Percentiles rank a stretch among this genome's conserved stretches.
phyloP scores from a whole-genome alignment of 2,888 invertebrate genomes.

The Griposia aprilina region DNA sequence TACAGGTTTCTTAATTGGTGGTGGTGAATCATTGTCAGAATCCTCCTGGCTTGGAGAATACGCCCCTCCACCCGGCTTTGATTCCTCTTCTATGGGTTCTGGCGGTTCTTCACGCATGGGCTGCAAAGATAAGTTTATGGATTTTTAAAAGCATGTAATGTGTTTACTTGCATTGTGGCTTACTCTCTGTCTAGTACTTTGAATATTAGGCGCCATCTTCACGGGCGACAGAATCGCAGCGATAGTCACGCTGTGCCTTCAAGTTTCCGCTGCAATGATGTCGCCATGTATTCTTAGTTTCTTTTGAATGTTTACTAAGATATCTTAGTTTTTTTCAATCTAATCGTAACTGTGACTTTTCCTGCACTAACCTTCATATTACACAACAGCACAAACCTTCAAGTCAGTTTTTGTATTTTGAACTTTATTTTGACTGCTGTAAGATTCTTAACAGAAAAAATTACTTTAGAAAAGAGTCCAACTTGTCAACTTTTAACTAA shows the following conservation, averaged over 20 bases:
- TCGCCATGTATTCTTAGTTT: not conserved
- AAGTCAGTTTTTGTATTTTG: not conserved
- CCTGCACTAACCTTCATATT: not conserved
- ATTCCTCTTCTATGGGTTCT: conserved; percentile 78
- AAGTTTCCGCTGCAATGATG: not conserved
- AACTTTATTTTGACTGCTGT: not conserved
- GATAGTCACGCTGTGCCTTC: no score
- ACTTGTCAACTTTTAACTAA: not conserved
- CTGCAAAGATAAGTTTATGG: conserved; percentile 52
- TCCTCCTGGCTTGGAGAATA: conserved; percentile 73
- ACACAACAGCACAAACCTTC: not conserved
- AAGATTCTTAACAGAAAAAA: not conserved
- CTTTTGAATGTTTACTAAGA: not conserved
- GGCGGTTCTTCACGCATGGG: conserved; percentile 77
- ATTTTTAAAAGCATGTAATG: not conserved
- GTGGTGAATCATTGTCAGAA: conserved; percentile 62
- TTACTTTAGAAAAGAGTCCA: not conserved
- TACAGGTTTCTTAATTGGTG: conserved; percentile 32
- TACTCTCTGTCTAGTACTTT: not conserved
- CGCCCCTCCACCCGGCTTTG: conserved; percentile 68
- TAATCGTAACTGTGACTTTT: not conserved
- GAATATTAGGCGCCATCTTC: not conserved
- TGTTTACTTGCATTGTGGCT: no score
- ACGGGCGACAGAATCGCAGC: not conserved
- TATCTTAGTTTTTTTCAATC: not conserved